Evolutionary conservation across 2,888 invertebrate genomes (phyloP).

Genomic region (Thera obeliscata): DNA sequence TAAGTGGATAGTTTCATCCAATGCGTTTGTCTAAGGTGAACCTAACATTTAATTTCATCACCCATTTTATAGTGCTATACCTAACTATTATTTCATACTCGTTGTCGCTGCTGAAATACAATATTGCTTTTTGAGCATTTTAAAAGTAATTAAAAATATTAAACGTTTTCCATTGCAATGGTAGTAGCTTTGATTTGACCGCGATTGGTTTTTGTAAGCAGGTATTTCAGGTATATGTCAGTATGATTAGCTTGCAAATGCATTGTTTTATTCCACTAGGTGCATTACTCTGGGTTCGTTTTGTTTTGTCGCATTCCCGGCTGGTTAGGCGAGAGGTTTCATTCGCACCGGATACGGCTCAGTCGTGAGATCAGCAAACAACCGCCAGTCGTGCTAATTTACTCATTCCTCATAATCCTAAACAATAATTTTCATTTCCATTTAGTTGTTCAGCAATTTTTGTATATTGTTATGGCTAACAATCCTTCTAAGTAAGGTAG

Average conservation of each 20-base stretch:
- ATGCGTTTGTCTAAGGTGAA: too few relatives aligned
- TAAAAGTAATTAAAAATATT: too few relatives aligned
- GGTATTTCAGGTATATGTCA: too few relatives aligned
- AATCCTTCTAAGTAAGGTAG: background rate
- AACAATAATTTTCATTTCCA: conserved; percentile 55
- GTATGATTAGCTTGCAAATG: background rate
- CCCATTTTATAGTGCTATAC: too few relatives aligned
- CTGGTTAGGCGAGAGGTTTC: conserved; percentile 40
- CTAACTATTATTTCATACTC: too few relatives aligned
- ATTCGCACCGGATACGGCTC: conserved; percentile 58
- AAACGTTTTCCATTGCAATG: too few relatives aligned
- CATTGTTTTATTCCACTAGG: conserved; percentile 17
- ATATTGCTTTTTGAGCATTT: too few relatives aligned
- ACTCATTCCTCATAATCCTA: conserved; percentile 56
- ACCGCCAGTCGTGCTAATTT: conserved; percentile 58
- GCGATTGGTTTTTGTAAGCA: too few relatives aligned
- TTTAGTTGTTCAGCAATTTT: conserved; percentile 26
- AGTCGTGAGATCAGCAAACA: conserved; percentile 76
- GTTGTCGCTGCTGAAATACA: too few relatives aligned
- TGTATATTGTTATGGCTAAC: conserved; percentile 26
- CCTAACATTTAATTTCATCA: too few relatives aligned
- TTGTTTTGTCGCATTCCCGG: conserved; percentile 41
- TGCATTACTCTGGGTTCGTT: conserved; percentile 44
- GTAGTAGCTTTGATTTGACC: too few relatives aligned
- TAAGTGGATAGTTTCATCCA: too few relatives aligned